Percentiles rank a stretch among this genome's conserved stretches.
Evolutionary conservation across 2,888 invertebrate species (phyloP).

Genomic region (Chrysina gloriosa): DNA sequence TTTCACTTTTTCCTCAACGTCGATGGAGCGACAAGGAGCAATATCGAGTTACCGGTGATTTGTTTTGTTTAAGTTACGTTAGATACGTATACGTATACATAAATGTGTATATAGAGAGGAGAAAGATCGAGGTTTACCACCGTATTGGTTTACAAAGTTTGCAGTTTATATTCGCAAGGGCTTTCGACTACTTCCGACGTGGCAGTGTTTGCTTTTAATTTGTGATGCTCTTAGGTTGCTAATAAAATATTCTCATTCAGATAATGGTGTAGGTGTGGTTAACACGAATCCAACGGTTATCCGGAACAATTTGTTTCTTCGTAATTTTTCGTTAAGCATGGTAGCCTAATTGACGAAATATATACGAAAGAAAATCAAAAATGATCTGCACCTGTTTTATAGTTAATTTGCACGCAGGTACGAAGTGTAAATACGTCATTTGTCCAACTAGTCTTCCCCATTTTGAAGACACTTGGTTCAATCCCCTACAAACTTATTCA

Average conservation of each 20-base stretch:
- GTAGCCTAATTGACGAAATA: too few relatives aligned
- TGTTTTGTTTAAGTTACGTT: conserved; percentile 21
- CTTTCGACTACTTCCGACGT: neutral
- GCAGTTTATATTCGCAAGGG: neutral
- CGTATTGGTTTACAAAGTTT: neutral
- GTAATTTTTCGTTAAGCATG: too few relatives aligned
- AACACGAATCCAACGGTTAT: too few relatives aligned
- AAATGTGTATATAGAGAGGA: neutral
- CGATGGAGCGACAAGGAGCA: conserved; percentile 47
- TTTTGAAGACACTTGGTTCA: too few relatives aligned
- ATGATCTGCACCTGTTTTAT: too few relatives aligned
- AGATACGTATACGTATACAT: neutral
- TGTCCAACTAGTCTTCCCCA: too few relatives aligned
- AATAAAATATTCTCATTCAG: neutral
- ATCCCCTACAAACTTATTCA: too few relatives aligned
- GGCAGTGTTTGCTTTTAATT: conserved; percentile 23
- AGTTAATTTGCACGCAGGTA: too few relatives aligned
- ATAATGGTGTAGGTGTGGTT: too few relatives aligned
- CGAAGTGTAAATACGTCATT: too few relatives aligned
- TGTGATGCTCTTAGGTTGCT: conserved; percentile 13
- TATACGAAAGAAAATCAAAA: too few relatives aligned
- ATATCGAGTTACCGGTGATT: conserved; percentile 55
- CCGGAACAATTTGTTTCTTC: too few relatives aligned
- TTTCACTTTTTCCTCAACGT: conserved; percentile 45
- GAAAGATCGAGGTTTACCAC: conserved; percentile 3